Evolutionary conservation across 2,888 invertebrate species (phyloP).

Genomic region (Pharmacophagus antenor): DNA sequence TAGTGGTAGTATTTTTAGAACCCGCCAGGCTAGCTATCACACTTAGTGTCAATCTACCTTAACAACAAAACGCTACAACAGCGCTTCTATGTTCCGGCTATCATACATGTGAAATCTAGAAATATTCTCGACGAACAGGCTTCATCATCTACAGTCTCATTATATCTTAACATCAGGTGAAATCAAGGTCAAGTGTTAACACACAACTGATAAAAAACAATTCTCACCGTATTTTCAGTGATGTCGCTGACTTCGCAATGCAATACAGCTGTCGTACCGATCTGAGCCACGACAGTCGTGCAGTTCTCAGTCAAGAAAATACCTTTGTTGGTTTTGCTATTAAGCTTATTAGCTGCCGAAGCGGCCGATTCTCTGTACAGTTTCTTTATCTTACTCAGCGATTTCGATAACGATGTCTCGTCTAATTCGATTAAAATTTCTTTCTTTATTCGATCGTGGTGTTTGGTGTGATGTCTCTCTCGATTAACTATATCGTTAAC

Average conservation of each 20-base stretch:
- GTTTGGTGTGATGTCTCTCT: constrained; percentile 54
- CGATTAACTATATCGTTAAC: constrained; percentile 49
- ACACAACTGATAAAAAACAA: too few species aligned
- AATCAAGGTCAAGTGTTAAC: too few species aligned
- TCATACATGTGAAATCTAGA: too few species aligned
- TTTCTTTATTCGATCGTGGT: constrained; percentile 53
- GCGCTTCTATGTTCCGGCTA: too few species aligned
- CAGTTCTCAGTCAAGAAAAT: constrained; percentile 83
- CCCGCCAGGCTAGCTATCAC: too few species aligned
- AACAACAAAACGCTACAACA: too few species aligned
- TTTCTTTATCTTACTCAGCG: constrained; percentile 72
- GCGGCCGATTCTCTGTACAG: constrained; percentile 74
- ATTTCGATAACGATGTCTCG: constrained; percentile 57
- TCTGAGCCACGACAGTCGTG: constrained; percentile 83
- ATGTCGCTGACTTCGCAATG: constrained; percentile 84
- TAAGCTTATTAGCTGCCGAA: constrained; percentile 68
- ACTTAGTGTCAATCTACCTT: too few species aligned
- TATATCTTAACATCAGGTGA: too few species aligned
- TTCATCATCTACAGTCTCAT: too few species aligned
- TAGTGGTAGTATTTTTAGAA: not conserved
- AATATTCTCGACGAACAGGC: too few species aligned
- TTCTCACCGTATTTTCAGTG: constrained; percentile 82
- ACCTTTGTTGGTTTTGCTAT: constrained; percentile 59
- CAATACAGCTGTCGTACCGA: constrained; percentile 82
- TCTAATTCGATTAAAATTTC: constrained; percentile 61